phyloP scores from a whole-genome alignment of 2,797 vertebrate genomes.

The Pampus argenteus region DNA sequence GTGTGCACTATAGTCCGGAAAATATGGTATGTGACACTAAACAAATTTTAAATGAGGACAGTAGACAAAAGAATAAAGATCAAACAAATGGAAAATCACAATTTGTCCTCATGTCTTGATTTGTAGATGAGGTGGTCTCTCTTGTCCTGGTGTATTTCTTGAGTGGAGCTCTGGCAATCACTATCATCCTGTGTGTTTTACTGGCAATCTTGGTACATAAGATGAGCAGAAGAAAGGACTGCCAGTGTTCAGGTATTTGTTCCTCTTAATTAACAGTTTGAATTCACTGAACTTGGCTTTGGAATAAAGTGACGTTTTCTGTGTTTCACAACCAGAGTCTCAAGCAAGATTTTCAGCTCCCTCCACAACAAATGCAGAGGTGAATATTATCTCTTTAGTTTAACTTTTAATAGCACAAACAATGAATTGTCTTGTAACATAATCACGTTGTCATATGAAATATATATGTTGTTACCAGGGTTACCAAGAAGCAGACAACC shows the following conservation, averaged over 20 bases:
- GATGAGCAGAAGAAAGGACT: neutral
- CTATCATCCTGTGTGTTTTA: slow-evolving; percentile 17
- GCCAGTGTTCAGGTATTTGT: slow-evolving; percentile 4
- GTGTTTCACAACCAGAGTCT: slow-evolving; percentile 5
- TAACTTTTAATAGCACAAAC: too few species aligned
- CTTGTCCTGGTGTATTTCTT: slow-evolving; percentile 18
- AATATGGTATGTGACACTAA: too few species aligned
- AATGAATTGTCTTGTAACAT: too few species aligned
- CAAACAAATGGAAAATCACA: too few species aligned
- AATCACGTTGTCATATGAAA: too few species aligned
- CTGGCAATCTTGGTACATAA: neutral
- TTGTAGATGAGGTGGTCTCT: neutral
- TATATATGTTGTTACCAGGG: slow-evolving; percentile 8
- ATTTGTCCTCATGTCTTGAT: slow-evolving; percentile 1
- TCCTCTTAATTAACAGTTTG: neutral
- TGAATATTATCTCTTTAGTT: neutral
- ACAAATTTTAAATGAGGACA: too few species aligned
- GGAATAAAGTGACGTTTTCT: neutral
- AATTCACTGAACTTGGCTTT: neutral
- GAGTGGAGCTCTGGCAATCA: slow-evolving; percentile 35
- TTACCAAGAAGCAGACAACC: neutral
- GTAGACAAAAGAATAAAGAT: too few species aligned
- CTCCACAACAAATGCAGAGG: neutral
- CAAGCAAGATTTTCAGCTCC: neutral
- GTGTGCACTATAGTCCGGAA: too few species aligned